Evolutionary conservation across 1,140 invertebrate species (phyloP), one percentile per base, ranked within the genome.

Genomic region (Polyergus mexicanus): DNA sequence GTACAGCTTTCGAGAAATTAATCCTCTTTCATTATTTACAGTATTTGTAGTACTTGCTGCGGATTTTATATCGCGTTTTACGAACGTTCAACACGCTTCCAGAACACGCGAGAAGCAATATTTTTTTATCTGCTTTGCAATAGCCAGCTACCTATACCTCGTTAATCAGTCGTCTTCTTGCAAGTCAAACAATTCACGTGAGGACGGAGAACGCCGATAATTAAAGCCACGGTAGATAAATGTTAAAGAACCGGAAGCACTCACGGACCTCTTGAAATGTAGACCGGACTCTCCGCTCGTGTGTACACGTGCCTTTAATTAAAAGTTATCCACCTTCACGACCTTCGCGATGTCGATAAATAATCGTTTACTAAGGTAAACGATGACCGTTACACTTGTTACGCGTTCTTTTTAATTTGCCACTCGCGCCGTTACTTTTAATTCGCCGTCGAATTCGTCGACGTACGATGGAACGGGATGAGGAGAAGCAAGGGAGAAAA

Each of bases 281-380:
- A 22, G 32, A 28, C 25, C 16, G 11, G 11, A 54, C 32, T 35
- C 44, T 69, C 19, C 76, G 22, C 44, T 13, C 3, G 44, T 47
- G 44, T 81, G 35, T 60, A 74, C 66, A 86, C 62, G 75, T 54
- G 85, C 63, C 74, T 89, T 89, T 89, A 89, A 88, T 89, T 86
- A 89, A 89, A 51, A 88, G 44, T 54, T 69, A 80, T 54, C 32
- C 63, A 3, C 60, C 25, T 51, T 63, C 47, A 8, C 41, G 66
- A n/a, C n/a, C 72, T 54, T 69, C 47, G 11, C 56, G 11, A 25
- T n/a, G 25, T 16, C 38, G 78, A 74, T 83, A 83, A 74, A 83
- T 83, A 83, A 83, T 83, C 35, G 68, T 83, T 83, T 60, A 69
- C 78, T 6, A 60, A 60, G 25, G 78, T 28, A 81, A 38, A 11